These are phyloP conservation scores for Nestor notabilis DNA, from an alignment of 2,113 vertebrate genomes.

Conservation along the genomic window DNA sequence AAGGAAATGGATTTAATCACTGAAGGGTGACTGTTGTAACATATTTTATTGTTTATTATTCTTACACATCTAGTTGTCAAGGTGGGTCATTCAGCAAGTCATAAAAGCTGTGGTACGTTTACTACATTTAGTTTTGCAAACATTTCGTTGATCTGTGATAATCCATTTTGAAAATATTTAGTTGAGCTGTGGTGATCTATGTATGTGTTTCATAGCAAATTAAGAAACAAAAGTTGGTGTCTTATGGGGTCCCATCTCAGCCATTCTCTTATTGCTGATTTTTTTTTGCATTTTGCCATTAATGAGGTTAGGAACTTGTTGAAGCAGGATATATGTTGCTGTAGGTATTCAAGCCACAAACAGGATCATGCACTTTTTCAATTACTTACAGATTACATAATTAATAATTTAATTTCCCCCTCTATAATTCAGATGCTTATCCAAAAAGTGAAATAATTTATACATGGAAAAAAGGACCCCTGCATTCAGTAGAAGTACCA, in stretches of 20 bases:
- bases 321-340: background rate
- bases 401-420: background rate
- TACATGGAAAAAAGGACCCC: slow-evolving; percentile 96
- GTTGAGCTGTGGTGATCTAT: background rate
- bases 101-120: background rate
- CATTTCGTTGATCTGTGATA: background rate
- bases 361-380: background rate
- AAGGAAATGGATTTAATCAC: background rate
- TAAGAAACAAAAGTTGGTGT: background rate
- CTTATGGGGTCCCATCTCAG: background rate
- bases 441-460: slow-evolving; percentile 98
- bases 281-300: background rate
- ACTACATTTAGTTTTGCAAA: background rate
- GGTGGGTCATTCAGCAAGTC: background rate
- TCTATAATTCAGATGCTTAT: slow-evolving; percentile 87
- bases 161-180: background rate
- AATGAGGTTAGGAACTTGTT: background rate
- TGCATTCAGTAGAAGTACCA: slow-evolving; percentile 94
- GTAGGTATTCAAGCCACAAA: background rate
- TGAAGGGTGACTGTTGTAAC: background rate
- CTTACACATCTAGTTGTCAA: background rate
- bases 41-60: background rate
- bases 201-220: background rate
- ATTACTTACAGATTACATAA: background rate
- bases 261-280: background rate